phyloP scores from a whole-genome alignment of 2,113 vertebrate species.

The Gulo gulo region DNA sequence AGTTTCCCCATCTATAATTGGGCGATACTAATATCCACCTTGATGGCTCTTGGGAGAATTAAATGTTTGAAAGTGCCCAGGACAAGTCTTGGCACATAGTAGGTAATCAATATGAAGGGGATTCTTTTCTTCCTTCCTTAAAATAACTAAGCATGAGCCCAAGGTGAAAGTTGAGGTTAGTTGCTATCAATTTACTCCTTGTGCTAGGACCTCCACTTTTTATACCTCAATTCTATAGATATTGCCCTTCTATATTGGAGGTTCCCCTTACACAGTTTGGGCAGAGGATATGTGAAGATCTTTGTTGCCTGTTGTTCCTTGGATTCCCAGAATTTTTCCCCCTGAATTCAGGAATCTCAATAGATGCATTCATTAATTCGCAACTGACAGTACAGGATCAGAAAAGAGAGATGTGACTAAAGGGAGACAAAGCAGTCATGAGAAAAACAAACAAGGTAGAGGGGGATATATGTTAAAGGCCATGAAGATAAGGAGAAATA shows the following conservation, averaged over 20 bases:
- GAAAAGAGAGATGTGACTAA: background rate
- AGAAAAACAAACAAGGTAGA: background rate
- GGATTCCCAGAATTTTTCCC: background rate
- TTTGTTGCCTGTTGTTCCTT: background rate
- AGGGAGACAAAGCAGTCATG: background rate
- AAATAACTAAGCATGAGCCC: slow-evolving; percentile 64
- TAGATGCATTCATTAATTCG: background rate
- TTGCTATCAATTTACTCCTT: slow-evolving; percentile 38
- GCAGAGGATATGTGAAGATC: background rate
- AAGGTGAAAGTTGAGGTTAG: slow-evolving; percentile 65
- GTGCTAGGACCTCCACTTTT: background rate
- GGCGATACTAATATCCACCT: slow-evolving; percentile 70
- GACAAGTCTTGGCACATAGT: slow-evolving; percentile 76
- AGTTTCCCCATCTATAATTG: slow-evolving; percentile 75
- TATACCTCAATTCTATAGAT: background rate
- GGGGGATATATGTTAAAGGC: background rate
- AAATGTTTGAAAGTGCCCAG: slow-evolving; percentile 69
- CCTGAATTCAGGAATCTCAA: background rate
- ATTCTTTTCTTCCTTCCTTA: slow-evolving; percentile 70
- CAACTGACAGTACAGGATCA: background rate
- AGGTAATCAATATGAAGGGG: slow-evolving; percentile 71
- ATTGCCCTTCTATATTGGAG: background rate
- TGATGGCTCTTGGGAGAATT: slow-evolving; percentile 77
- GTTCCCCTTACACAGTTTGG: background rate
- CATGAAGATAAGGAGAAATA: background rate